Percentiles rank a stretch among this genome's conserved stretches.
Evolutionary conservation across 2,113 vertebrate genomes (phyloP).

Genomic region (Serinus canaria): DNA sequence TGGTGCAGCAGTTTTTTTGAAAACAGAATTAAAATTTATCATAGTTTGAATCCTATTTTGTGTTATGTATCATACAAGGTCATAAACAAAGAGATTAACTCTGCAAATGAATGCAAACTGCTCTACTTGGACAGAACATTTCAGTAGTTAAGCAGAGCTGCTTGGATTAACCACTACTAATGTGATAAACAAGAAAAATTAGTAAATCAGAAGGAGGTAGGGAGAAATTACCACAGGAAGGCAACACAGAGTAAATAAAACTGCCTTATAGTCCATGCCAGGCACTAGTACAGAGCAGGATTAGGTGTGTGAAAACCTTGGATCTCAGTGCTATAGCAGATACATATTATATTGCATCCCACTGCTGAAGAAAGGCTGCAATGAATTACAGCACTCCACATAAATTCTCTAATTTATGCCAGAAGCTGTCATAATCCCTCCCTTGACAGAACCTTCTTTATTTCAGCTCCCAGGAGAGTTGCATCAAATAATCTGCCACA

Average conservation of each 20-base stretch:
- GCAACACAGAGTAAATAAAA: background rate
- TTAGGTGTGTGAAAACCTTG: background rate
- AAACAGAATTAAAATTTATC: background rate
- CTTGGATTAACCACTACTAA: background rate
- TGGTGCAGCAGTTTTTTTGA: background rate
- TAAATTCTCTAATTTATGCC: background rate
- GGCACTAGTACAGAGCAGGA: background rate
- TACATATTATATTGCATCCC: background rate
- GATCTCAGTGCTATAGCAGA: background rate
- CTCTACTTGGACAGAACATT: background rate
- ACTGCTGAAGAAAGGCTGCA: background rate
- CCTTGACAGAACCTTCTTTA: background rate
- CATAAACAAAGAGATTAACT: background rate
- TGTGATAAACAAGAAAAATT: background rate
- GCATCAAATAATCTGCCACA: background rate
- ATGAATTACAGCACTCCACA: background rate
- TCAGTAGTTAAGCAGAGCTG: background rate
- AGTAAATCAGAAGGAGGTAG: background rate
- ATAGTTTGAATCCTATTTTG: background rate
- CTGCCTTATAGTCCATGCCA: background rate
- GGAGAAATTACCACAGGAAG: background rate
- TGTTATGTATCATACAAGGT: background rate
- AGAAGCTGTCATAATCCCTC: background rate
- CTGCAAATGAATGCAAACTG: background rate
- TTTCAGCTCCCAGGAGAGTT: background rate